Evolutionary conservation across 2,113 vertebrate species (phyloP).

Genomic region (Gopherus evgoodei): DNA sequence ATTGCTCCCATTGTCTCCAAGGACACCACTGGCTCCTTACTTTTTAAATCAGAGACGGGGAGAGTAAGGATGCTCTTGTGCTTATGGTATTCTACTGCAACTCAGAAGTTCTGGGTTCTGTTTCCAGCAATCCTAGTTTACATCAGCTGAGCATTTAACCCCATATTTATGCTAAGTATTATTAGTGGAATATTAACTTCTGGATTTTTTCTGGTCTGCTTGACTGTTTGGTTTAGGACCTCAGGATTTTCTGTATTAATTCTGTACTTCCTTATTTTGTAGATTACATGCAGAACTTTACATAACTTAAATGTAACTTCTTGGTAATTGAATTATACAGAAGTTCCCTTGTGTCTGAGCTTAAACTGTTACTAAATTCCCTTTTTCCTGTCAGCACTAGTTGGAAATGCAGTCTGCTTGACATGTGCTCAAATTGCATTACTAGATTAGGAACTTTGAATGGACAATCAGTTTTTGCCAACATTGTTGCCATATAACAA

Average conservation of each 20-base stretch:
- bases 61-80: not conserved
- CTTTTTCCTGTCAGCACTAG: not conserved
- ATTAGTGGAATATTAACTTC: not conserved
- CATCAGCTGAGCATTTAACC: not conserved
- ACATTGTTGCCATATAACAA: not conserved
- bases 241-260: not conserved
- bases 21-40: not conserved
- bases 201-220: not conserved
- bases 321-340: not conserved
- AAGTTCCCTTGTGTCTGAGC: not conserved
- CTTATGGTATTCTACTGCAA: not conserved
- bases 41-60: not conserved
- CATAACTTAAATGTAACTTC: constrained; percentile 5
- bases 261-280: not conserved
- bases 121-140: not conserved
- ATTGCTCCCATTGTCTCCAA: fast-evolving
- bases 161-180: fast-evolving
- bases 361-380: not conserved
- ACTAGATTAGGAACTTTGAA: not conserved
- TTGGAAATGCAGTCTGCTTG: not conserved
- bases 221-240: constrained; percentile 2
- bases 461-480: not conserved
- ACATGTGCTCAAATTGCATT: constrained; percentile 32
- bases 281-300: constrained; percentile 25
- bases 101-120: not conserved